These are phyloP conservation scores for Brenthis hecate DNA, from an alignment of 2,888 invertebrate species.

Conservation along the genomic window DNA sequence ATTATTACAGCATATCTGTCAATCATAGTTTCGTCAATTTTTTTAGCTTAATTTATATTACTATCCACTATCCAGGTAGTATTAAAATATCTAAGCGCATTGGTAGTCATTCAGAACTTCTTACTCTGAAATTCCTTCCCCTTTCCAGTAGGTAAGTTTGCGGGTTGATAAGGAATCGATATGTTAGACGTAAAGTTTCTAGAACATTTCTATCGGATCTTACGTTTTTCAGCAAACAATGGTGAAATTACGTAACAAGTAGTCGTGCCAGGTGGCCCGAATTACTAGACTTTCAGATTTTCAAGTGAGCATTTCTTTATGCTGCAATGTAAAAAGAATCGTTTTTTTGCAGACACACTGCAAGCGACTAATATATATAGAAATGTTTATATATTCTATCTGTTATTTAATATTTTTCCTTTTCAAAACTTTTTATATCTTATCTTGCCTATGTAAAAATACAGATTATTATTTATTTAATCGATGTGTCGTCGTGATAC, in stretches of 20 bases:
- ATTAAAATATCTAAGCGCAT: not conserved
- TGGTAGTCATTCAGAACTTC: slow-evolving; percentile 6
- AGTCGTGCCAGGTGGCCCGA: slow-evolving; percentile 21
- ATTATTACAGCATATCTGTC: too few species aligned
- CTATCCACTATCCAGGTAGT: too few species aligned
- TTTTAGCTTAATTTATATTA: too few species aligned
- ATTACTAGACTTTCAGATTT: slow-evolving; percentile 7
- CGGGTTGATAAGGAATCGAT: slow-evolving; percentile 29
- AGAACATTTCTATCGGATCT: slow-evolving; percentile 28
- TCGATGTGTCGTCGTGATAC: too few species aligned
- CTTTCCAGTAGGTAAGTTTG: slow-evolving; percentile 16
- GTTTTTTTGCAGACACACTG: not conserved
- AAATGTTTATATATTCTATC: too few species aligned
- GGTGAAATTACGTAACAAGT: slow-evolving; percentile 22
- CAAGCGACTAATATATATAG: too few species aligned
- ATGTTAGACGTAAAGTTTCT: slow-evolving; percentile 24
- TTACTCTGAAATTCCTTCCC: slow-evolving; percentile 21
- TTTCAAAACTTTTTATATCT: too few species aligned
- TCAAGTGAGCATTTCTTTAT: slow-evolving; percentile 8
- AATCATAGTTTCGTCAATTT: too few species aligned
- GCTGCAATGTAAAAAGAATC: slow-evolving; percentile 1
- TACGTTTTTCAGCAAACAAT: slow-evolving; percentile 26
- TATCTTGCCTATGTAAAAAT: too few species aligned
- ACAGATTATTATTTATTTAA: too few species aligned
- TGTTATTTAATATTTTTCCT: too few species aligned